Percentiles rank a stretch among this genome's conserved stretches.
These are phyloP conservation scores for Urocitellus parryii DNA, from an alignment of 2,113 vertebrate genomes.

Conservation along the genomic window DNA sequence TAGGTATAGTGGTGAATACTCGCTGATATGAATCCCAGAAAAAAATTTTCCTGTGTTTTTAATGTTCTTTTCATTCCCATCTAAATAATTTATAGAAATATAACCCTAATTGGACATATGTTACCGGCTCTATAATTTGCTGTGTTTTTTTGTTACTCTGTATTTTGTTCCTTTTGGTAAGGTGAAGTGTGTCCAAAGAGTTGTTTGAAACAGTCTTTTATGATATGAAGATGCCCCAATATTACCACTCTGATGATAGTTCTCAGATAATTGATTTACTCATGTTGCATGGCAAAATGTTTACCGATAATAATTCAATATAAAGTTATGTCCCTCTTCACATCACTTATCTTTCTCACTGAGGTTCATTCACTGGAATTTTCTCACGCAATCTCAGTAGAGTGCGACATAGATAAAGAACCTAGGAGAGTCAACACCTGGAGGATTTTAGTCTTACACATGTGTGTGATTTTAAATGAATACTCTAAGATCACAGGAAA, in stretches of 20 bases:
- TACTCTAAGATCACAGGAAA: slow-evolving; percentile 84
- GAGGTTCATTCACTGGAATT: slow-evolving; percentile 81
- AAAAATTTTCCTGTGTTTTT: slow-evolving; percentile 84
- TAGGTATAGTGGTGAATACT: slow-evolving; percentile 92
- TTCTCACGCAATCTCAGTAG: slow-evolving; percentile 79
- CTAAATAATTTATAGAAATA: slow-evolving; percentile 80
- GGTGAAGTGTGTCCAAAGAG: slow-evolving; percentile 86
- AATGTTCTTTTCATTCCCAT: slow-evolving; percentile 88
- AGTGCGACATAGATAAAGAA: slow-evolving; percentile 74
- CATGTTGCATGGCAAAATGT: slow-evolving; percentile 87
- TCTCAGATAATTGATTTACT: slow-evolving; percentile 84
- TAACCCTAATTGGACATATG: slow-evolving; percentile 75
- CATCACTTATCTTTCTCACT: slow-evolving; percentile 80
- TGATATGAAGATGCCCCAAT: slow-evolving; percentile 77
- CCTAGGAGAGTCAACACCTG: slow-evolving; percentile 77
- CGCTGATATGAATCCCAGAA: slow-evolving; percentile 87
- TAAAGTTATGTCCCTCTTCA: slow-evolving; percentile 82
- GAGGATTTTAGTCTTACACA: slow-evolving; percentile 78
- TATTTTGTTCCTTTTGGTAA: slow-evolving; percentile 80
- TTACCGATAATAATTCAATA: slow-evolving; percentile 81
- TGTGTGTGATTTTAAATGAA: slow-evolving; percentile 85
- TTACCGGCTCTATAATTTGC: slow-evolving; percentile 80
- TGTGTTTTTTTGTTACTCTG: slow-evolving; percentile 78
- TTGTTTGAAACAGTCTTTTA: slow-evolving; percentile 79
- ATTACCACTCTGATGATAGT: slow-evolving; percentile 77